A percentile compares a stretch with the other conserved stretches of the same genome.
These are phyloP conservation scores for Mactromeris polynyma DNA, from an alignment of 2,888 invertebrate genomes.

Conservation along the genomic window DNA sequence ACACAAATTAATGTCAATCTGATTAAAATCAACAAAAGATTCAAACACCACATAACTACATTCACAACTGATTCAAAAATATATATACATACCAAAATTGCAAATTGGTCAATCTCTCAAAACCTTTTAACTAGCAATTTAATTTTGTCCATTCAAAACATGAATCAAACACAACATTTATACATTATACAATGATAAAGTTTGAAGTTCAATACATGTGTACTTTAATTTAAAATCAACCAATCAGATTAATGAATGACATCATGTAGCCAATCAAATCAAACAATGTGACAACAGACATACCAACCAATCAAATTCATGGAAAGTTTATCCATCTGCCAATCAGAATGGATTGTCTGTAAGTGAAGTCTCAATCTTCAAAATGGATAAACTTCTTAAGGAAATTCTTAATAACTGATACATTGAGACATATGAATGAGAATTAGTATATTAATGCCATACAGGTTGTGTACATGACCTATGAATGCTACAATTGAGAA, in stretches of 20 bases:
- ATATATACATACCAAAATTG: neutral
- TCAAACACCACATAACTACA: neutral
- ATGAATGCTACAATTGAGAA: too few relatives aligned
- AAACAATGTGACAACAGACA: neutral
- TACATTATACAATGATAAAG: neutral
- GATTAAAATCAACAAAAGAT: slow-evolving; percentile 21
- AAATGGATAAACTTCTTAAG: too few relatives aligned
- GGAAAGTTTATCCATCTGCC: neutral
- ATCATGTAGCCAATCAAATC: neutral
- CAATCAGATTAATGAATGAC: slow-evolving; percentile 10
- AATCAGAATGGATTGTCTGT: neutral
- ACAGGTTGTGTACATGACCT: too few relatives aligned
- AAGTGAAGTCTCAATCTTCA: too few relatives aligned
- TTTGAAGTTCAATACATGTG: neutral
- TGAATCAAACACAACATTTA: too few relatives aligned
- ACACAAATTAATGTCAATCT: slow-evolving; percentile 17
- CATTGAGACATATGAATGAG: too few relatives aligned
- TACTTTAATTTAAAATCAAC: neutral
- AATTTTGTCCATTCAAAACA: neutral
- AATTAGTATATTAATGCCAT: too few relatives aligned
- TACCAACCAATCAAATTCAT: neutral
- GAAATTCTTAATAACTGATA: too few relatives aligned
- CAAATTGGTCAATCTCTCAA: neutral
- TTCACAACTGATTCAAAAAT: neutral
- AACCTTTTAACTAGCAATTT: neutral